These are phyloP conservation scores for Ichneumoninae sp. DNA, from an alignment of 2,888 invertebrate genomes.

Conservation along the genomic window DNA sequence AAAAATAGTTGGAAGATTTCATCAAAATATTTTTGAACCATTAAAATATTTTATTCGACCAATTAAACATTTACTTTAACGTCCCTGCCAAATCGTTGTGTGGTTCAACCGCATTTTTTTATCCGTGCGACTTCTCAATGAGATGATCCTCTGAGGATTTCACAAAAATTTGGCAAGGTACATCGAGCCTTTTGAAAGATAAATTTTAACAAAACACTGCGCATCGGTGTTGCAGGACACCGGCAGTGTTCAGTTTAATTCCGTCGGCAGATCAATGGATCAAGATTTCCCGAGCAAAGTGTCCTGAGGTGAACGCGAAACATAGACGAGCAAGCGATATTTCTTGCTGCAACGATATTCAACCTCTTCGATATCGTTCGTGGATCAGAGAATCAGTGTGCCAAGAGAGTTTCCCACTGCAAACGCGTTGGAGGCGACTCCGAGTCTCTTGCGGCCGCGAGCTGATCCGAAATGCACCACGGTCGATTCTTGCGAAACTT, in stretches of 20 bases:
- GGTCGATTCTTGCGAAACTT: conserved; percentile 40
- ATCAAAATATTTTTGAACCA: no score
- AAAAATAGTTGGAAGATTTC: no score
- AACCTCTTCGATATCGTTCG: conserved; percentile 42
- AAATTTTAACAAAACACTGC: no score
- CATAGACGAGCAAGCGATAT: conserved; percentile 32
- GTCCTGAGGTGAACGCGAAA: conserved; percentile 21
- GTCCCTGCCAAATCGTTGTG: no score
- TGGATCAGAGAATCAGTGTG: conserved; percentile 46
- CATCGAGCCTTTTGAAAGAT: background rate
- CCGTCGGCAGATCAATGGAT: conserved; percentile 25
- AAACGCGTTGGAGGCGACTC: conserved; percentile 8
- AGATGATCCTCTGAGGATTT: background rate
- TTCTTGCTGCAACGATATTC: conserved; percentile 28
- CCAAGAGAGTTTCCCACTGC: conserved; percentile 11
- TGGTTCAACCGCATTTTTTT: no score
- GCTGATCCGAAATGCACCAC: conserved; percentile 21
- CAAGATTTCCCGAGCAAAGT: conserved; percentile 18
- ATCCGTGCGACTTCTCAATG: background rate
- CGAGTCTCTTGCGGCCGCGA: background rate
- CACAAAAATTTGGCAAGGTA: background rate
- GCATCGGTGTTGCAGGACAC: no score
- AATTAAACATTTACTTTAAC: no score
- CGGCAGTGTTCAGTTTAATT: conserved; percentile 15
- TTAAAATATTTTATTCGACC: no score